Evolutionary conservation across 2,113 vertebrate species (phyloP).

Genomic region (Pyrgilauda ruficollis): DNA sequence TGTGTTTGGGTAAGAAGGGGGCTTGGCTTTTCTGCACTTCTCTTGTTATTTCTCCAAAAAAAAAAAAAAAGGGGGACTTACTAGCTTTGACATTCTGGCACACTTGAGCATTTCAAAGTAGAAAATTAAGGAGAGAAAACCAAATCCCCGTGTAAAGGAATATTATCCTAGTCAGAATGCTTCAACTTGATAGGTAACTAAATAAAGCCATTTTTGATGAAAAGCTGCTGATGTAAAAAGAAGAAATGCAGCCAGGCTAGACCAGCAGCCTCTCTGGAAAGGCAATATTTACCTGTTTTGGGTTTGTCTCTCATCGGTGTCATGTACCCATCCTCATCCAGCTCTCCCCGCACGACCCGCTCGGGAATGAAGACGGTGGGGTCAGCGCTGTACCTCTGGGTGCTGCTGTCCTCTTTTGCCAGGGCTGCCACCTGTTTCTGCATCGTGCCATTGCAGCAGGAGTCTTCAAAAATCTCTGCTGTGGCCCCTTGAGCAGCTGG

Average conservation of each 20-base stretch:
- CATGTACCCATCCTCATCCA: conserved; percentile 93
- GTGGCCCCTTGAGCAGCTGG: conserved; percentile 71
- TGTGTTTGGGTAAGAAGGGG: neutral
- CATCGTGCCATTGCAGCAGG: conserved; percentile 89
- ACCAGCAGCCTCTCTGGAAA: neutral
- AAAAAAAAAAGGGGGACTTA: neutral
- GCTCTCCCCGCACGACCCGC: conserved; percentile 76
- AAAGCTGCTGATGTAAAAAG: neutral
- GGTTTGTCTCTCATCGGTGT: conserved; percentile 90
- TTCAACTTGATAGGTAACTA: neutral
- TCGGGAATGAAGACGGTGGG: conserved; percentile 89
- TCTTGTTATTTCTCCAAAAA: neutral
- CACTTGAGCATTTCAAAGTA: neutral
- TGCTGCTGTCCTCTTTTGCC: conserved; percentile 82
- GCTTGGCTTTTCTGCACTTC: neutral
- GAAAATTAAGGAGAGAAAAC: neutral
- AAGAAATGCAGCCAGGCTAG: neutral
- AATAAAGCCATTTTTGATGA: neutral
- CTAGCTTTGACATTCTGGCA: neutral
- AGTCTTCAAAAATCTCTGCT: conserved; percentile 82
- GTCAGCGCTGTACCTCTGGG: conserved; percentile 93
- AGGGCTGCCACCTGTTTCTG: conserved; percentile 79
- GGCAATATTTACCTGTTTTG: conserved; percentile 81
- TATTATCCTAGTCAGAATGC: neutral
- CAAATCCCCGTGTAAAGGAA: neutral